Evolutionary conservation across 2,797 vertebrate genomes (phyloP).

Genomic region (Aldrovandia affinis): DNA sequence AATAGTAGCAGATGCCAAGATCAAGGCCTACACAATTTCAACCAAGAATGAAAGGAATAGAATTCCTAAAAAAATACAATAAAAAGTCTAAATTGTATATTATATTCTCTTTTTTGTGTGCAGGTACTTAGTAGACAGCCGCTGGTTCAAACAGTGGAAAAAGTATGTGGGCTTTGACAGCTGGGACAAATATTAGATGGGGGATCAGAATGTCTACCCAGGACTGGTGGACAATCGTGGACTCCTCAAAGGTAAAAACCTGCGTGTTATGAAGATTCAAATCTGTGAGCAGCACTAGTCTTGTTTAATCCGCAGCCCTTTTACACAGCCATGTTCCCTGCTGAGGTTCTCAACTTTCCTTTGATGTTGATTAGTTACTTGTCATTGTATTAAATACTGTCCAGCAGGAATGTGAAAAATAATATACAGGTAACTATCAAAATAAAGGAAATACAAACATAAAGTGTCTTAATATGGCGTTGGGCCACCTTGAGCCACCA

Average conservation of each 20-base stretch:
- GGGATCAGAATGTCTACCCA: conserved; percentile 96
- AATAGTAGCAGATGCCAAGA: background rate
- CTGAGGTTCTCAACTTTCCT: too few species aligned
- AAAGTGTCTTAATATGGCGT: too few species aligned
- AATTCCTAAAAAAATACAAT: background rate
- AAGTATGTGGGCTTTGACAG: conserved; percentile 99
- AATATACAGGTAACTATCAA: too few species aligned
- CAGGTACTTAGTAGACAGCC: conserved; percentile 98
- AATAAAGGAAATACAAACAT: too few species aligned
- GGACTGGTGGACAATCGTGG: conserved; percentile 97
- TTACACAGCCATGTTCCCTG: background rate
- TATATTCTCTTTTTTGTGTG: background rate
- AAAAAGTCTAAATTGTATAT: background rate
- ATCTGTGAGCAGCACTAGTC: too few species aligned
- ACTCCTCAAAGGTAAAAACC: conserved; percentile 87
- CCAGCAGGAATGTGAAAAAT: too few species aligned
- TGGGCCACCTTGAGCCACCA: too few species aligned
- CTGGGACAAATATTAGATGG: conserved; percentile 99
- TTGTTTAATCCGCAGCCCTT: too few species aligned
- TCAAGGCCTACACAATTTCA: background rate
- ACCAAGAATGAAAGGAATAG: background rate
- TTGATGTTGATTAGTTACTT: too few species aligned
- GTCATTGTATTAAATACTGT: too few species aligned
- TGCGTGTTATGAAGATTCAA: too few species aligned
- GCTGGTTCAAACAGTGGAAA: conserved; percentile 99